phyloP scores from a whole-genome alignment of 2,888 invertebrate genomes.

The Caenorhabditis virilis region DNA sequence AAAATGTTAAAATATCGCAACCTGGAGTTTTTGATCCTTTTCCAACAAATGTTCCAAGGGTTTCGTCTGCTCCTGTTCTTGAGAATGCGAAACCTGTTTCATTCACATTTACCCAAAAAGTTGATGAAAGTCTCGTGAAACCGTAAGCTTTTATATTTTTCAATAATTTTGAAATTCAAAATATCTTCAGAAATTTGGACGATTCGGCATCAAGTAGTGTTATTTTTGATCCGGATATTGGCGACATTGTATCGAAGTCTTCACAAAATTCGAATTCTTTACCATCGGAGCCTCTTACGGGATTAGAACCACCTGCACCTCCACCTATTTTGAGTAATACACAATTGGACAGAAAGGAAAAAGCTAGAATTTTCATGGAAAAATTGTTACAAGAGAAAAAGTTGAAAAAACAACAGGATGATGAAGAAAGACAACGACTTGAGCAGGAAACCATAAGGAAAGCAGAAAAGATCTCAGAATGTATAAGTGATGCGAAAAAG shows the following conservation, averaged over 20 bases:
- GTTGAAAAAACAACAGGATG: conserved; percentile 35
- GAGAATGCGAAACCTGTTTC: conserved; percentile 10
- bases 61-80: conserved; percentile 7
- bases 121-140: conserved; percentile 6
- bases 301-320: conserved; percentile 28
- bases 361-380: conserved; percentile 61
- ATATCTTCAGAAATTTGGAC: conserved; percentile 3
- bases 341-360: conserved; percentile 50
- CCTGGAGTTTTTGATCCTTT: conserved; percentile 44
- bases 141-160: not conserved
- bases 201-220: conserved; percentile 11
- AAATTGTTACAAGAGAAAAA: conserved; percentile 55
- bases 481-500: not conserved
- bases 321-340: conserved; percentile 24
- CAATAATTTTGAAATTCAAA: not conserved
- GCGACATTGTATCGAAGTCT: conserved; percentile 1
- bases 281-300: not conserved
- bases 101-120: conserved; percentile 5
- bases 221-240: conserved; percentile 25
- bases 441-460: conserved; percentile 33
- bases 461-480: conserved; percentile 19
- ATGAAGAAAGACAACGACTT: conserved; percentile 35
- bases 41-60: not conserved
- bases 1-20: conserved; percentile 10
- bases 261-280: not conserved